Evolutionary conservation across 2,888 invertebrate genomes (phyloP).

Genomic region (Acheta domesticus): DNA sequence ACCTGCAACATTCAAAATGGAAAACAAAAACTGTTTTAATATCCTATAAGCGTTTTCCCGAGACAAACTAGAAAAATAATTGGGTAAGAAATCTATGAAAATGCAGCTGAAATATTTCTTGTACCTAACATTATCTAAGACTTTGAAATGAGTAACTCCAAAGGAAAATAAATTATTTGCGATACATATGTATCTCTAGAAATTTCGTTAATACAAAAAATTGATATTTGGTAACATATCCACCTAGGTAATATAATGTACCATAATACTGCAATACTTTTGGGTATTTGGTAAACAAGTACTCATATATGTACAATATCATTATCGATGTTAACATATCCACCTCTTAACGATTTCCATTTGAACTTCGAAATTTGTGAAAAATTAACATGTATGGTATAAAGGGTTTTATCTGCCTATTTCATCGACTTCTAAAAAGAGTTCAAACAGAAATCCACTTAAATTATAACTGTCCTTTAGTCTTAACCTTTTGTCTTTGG

Average conservation of each 20-base stretch:
- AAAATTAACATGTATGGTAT: neutral
- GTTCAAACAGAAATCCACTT: neutral
- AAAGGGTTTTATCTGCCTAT: neutral
- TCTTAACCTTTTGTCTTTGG: neutral
- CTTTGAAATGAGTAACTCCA: too few relatives aligned
- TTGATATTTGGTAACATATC: neutral
- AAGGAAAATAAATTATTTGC: too few relatives aligned
- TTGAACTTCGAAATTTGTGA: neutral
- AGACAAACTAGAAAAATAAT: too few relatives aligned
- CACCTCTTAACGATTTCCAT: neutral
- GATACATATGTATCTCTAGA: neutral
- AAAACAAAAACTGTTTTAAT: too few relatives aligned
- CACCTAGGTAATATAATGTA: neutral
- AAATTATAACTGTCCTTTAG: neutral
- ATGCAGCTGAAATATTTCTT: too few relatives aligned
- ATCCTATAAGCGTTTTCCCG: too few relatives aligned
- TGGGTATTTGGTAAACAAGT: neutral
- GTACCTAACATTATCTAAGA: too few relatives aligned
- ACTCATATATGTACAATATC: neutral
- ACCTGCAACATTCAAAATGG: too few relatives aligned
- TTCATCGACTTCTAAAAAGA: neutral
- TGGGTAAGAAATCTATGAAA: too few relatives aligned
- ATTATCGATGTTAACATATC: neutral
- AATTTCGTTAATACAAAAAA: neutral
- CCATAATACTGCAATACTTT: slow-evolving; percentile 11